Percentiles rank a stretch among this genome's conserved stretches.
Evolutionary conservation across 2,113 vertebrate genomes (phyloP).

Genomic region (Cairina moschata): DNA sequence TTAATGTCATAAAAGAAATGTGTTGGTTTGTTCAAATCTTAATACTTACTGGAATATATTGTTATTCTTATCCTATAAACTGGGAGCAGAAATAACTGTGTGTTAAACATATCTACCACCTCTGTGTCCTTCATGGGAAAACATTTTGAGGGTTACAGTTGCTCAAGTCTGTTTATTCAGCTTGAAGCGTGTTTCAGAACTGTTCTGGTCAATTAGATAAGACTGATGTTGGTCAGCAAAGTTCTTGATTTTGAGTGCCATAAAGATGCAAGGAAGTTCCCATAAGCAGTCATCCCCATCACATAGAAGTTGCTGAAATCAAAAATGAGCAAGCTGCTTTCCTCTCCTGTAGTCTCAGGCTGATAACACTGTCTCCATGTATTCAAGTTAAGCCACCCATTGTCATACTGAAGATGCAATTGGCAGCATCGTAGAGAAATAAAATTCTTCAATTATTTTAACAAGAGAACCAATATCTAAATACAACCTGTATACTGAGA

Average conservation of each 20-base stretch:
- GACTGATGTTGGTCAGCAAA: slow-evolving; percentile 10
- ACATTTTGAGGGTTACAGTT: background rate
- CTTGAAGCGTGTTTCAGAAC: slow-evolving; percentile 12
- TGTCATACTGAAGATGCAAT: background rate
- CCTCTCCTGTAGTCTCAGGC: background rate
- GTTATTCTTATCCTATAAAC: background rate
- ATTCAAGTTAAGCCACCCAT: accelerated
- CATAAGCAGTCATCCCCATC: background rate
- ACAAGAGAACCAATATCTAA: background rate
- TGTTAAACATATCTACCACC: background rate
- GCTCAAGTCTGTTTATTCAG: slow-evolving; percentile 12
- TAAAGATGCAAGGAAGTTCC: background rate
- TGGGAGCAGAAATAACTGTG: background rate
- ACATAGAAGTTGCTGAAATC: background rate
- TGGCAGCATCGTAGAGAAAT: background rate
- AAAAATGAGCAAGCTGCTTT: background rate
- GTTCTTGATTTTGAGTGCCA: background rate
- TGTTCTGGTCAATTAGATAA: slow-evolving; percentile 26
- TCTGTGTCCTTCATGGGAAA: background rate
- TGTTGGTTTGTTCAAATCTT: background rate
- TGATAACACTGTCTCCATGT: background rate
- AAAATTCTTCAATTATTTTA: background rate
- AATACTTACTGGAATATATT: background rate
- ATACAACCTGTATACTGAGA: background rate
- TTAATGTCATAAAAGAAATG: background rate